Evolutionary conservation across 2,113 vertebrate species (phyloP), one percentile per base, ranked within the genome.

Genomic region (Leptodactylus fuscus): DNA sequence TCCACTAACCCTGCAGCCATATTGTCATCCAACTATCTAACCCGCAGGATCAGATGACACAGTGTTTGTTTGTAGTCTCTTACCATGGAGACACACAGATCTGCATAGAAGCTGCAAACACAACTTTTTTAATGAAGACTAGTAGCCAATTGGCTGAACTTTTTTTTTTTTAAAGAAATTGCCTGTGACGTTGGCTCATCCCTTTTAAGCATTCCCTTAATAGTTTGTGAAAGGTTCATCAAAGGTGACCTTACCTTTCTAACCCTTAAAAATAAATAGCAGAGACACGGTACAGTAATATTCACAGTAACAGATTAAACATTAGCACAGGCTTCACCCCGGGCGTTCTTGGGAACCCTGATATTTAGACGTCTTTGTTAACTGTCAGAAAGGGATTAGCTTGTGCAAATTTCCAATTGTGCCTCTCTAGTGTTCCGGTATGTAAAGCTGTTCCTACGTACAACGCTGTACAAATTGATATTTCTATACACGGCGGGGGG

Each of bases 391-490:
- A 51, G 36, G 80, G 62, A 81, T 81, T 70, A 81, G 29, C 41
- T 15, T 24, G 36, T 69, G 41, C 60, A 65, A 32, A 29, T 65
- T 16, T 67, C 62, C 46, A 87, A 16, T 32, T 34, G 81, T 69
- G 32, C 91, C 92, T 95, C 95, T 95, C 93, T 96, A 96, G 93
- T 93, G 87, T 18, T 16, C n/a, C n/a, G n/a, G n/a, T n/a, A n/a
- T n/a, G n/a, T n/a, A n/a, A n/a, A n/a, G n/a, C n/a, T n/a, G n/a
- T n/a, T n/a, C n/a, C n/a, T n/a, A n/a, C n/a, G n/a, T n/a, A n/a
- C n/a, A n/a, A n/a, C n/a, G n/a, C n/a, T n/a, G n/a, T n/a, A 93
- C 76, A 78, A 6, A 0, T 10, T 11, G 36, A 74, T 41, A 74
- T 34, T 36, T 36, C 32, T 36, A n/a, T n/a, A n/a, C n/a, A n/a